A percentile compares a stretch with the other conserved stretches of the same genome.
phyloP scores from a whole-genome alignment of 2,888 invertebrate genomes.

The Acanthococcus lagerstroemiae region DNA sequence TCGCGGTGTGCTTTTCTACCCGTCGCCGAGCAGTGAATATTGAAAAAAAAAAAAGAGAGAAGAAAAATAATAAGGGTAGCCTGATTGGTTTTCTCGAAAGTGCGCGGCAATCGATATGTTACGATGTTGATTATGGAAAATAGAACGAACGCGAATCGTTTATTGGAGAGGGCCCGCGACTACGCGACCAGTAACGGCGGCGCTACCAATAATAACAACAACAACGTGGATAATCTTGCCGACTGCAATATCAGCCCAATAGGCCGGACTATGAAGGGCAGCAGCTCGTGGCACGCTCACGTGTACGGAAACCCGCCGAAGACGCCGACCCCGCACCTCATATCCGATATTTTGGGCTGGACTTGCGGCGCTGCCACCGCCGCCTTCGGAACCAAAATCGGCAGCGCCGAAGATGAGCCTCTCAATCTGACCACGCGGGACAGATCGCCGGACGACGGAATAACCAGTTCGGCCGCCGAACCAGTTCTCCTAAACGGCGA shows the following conservation, averaged over 20 bases:
- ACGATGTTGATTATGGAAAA: slow-evolving; percentile 25
- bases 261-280: not conserved
- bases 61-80: not conserved
- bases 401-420: slow-evolving; percentile 39
- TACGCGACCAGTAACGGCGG: not conserved
- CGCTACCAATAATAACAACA: not conserved
- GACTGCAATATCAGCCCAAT: slow-evolving; percentile 12
- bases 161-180: slow-evolving; percentile 1
- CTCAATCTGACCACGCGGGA: slow-evolving; percentile 41
- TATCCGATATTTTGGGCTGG: slow-evolving; percentile 71
- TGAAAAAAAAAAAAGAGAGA: no score
- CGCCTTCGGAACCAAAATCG: no score
- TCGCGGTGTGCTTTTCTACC: not conserved
- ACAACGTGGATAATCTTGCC: slow-evolving; percentile 5
- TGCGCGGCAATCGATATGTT: not conserved
- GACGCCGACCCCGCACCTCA: slow-evolving; percentile 74
- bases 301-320: slow-evolving; percentile 74
- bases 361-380: not conserved
- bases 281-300: slow-evolving; percentile 70
- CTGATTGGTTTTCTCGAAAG: not conserved
- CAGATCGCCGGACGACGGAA: slow-evolving; percentile 33
- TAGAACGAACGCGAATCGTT: slow-evolving; percentile 10
- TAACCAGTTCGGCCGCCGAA: slow-evolving; percentile 20
- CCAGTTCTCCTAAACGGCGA: slow-evolving; percentile 10
- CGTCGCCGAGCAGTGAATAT: no score